A percentile compares a stretch with the other conserved stretches of the same genome.
Evolutionary conservation across 1,140 invertebrate genomes (phyloP).

Genomic region (Dendroctonus valens): DNA sequence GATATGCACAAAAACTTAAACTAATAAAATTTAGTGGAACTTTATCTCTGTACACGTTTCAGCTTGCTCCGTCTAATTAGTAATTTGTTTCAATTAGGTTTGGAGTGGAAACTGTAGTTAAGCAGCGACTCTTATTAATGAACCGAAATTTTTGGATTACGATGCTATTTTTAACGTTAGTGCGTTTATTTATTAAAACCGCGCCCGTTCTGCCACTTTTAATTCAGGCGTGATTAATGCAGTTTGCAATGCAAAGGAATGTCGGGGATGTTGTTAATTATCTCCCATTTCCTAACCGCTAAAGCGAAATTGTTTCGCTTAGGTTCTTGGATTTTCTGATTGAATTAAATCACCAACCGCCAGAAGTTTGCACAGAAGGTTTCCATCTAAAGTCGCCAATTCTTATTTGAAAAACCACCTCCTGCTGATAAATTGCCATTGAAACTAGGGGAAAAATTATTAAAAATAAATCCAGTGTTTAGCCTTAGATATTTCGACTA

Average conservation of each 20-base stretch:
- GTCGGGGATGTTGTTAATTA: no score
- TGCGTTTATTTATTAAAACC: conserved; percentile 7
- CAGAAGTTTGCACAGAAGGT: no score
- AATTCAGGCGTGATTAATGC: conserved; percentile 6
- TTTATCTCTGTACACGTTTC: conserved; percentile 20
- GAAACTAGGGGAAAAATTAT: no score
- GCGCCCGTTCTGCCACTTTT: conserved; percentile 1
- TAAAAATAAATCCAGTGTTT: no score
- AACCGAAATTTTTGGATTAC: conserved; percentile 12
- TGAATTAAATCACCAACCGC: no score
- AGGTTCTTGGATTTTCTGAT: no score
- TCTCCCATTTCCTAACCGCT: no score
- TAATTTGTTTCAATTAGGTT: conserved; percentile 22
- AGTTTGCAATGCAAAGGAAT: background rate
- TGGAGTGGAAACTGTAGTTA: conserved; percentile 12
- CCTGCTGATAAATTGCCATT: no score
- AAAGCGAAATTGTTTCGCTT: no score
- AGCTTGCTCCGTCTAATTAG: conserved; percentile 19
- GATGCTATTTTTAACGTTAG: conserved; percentile 15
- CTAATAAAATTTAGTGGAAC: conserved; percentile 18
- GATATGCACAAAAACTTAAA: conserved; percentile 17
- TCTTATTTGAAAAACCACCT: no score
- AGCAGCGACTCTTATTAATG: conserved; percentile 15
- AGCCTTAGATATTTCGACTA: no score
- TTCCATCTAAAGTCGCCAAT: no score